phyloP scores from a whole-genome alignment of 2,888 invertebrate genomes.

The Dryadula phaetusa region DNA sequence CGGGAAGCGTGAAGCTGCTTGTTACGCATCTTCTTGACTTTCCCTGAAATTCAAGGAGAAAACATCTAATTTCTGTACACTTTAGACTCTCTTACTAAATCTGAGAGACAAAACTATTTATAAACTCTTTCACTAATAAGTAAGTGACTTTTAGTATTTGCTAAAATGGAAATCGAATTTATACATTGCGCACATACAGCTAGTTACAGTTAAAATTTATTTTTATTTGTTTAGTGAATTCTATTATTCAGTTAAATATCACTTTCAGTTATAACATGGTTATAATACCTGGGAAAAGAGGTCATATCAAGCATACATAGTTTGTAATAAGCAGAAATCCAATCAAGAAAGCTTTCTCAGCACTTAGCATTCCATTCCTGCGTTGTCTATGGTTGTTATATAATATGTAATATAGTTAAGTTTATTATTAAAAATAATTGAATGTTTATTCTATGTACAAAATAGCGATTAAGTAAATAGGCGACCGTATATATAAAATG shows the following conservation, averaged over 20 bases:
- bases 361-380: conserved; percentile 11
- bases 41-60: neutral
- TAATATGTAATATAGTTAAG: conserved; percentile 13
- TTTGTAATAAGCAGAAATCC: conserved; percentile 23
- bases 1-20: too few relatives aligned
- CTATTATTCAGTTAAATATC: neutral
- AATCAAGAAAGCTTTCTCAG: conserved; percentile 17
- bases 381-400: neutral
- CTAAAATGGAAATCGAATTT: too few relatives aligned
- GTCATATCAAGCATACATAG: neutral
- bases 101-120: too few relatives aligned
- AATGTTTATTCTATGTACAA: conserved; percentile 17
- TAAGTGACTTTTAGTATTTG: too few relatives aligned
- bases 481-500: neutral
- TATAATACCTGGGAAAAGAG: neutral
- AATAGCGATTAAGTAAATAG: neutral
- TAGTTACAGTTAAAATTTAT: neutral
- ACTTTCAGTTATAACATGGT: neutral
- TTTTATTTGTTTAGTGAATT: neutral
- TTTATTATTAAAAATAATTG: conserved; percentile 12
- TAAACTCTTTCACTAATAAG: too few relatives aligned
- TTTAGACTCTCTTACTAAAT: too few relatives aligned
- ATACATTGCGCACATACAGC: neutral
- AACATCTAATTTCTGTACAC: too few relatives aligned
- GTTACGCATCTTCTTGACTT: too few relatives aligned